phyloP scores from a whole-genome alignment of 23 tunicate genomes.

The Styela clava region DNA sequence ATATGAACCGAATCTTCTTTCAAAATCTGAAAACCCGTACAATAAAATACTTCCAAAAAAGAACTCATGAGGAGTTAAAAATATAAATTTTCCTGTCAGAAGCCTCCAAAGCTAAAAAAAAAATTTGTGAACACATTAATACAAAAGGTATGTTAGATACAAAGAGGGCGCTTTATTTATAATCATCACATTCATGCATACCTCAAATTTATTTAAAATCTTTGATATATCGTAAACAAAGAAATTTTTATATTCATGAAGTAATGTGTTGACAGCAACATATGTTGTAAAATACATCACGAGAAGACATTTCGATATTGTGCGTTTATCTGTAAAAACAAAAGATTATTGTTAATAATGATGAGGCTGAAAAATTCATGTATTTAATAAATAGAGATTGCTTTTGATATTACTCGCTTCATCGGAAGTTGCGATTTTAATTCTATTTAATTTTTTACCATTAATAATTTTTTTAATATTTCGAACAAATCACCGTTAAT shows the following conservation, averaged over 20 bases:
- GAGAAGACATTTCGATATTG: neutral
- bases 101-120: conserved; percentile 1
- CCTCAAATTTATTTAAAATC: neutral
- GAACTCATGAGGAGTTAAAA: neutral
- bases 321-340: neutral
- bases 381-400: too few relatives aligned
- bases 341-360: too few relatives aligned
- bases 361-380: too few relatives aligned
- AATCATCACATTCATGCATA: too few relatives aligned
- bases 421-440: too few relatives aligned
- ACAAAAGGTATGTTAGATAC: too few relatives aligned
- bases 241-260: neutral
- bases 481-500: too few relatives aligned
- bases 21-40: neutral
- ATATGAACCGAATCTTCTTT: conserved; percentile 1
- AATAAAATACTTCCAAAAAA: neutral
- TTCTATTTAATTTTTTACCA: too few relatives aligned
- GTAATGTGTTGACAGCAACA: neutral
- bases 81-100: conserved; percentile 4
- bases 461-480: too few relatives aligned
- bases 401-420: too few relatives aligned
- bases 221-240: neutral
- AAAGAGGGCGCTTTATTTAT: too few relatives aligned
- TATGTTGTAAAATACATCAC: neutral
- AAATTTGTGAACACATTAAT: too few relatives aligned